These are phyloP conservation scores for Escarpia spicata DNA, from an alignment of 2,888 invertebrate genomes.

Conservation along the genomic window DNA sequence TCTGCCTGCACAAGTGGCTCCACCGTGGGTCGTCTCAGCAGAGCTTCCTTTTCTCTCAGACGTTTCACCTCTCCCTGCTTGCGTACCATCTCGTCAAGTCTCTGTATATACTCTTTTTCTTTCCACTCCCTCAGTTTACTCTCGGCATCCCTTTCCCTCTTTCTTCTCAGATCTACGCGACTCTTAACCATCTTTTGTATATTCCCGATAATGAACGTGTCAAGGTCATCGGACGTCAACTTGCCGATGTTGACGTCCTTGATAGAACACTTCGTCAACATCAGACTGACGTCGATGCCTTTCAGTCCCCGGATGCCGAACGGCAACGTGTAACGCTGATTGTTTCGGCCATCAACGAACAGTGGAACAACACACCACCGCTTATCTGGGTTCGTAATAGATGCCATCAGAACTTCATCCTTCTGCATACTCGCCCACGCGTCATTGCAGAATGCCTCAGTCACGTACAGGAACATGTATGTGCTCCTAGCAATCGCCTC, in stretches of 20 bases:
- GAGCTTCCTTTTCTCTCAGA: background rate
- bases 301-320: conserved; percentile 33
- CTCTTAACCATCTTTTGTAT: conserved; percentile 23
- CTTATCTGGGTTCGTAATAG: conserved; percentile 49
- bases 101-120: conserved; percentile 20
- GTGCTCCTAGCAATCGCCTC: conserved; percentile 49
- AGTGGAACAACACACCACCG: conserved; percentile 56
- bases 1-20: background rate
- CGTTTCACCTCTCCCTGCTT: background rate
- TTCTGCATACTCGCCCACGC: conserved; percentile 50
- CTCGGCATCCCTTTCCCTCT: conserved; percentile 20
- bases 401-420: conserved; percentile 51
- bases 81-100: background rate
- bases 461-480: conserved; percentile 52
- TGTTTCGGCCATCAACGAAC: conserved; percentile 42
- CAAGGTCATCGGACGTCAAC: conserved; percentile 22
- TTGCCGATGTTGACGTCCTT: background rate
- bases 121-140: conserved; percentile 18
- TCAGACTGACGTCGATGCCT: background rate
- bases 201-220: conserved; percentile 25
- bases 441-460: conserved; percentile 47
- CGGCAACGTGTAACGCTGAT: conserved; percentile 26
- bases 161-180: conserved; percentile 13
- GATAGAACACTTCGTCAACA: background rate
- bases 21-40: background rate